phyloP scores from a whole-genome alignment of 2,113 vertebrate genomes.

The Elephantulus edwardii region DNA sequence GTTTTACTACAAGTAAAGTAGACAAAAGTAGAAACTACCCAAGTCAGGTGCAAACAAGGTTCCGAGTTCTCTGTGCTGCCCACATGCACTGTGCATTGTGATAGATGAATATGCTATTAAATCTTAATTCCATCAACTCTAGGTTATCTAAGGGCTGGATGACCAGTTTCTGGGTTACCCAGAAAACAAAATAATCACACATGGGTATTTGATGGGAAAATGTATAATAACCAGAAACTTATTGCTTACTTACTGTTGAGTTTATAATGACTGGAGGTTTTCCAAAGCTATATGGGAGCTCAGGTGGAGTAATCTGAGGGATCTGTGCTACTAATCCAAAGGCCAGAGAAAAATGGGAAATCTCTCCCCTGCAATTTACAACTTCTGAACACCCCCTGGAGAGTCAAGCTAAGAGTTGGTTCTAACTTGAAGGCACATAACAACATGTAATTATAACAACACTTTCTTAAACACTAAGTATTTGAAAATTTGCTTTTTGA shows the following conservation, averaged over 20 bases:
- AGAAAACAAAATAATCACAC: not conserved
- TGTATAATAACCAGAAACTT: not conserved
- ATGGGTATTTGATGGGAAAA: not conserved
- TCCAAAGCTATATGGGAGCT: too few species aligned
- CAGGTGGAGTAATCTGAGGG: too few species aligned
- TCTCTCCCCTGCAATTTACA: too few species aligned
- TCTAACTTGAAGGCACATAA: too few species aligned
- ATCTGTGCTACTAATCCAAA: too few species aligned
- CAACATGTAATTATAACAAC: not conserved
- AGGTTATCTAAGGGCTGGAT: not conserved
- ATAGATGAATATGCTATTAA: not conserved
- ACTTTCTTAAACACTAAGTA: not conserved
- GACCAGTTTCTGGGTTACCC: not conserved
- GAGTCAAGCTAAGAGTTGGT: too few species aligned
- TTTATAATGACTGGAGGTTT: not conserved
- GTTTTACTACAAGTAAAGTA: not conserved
- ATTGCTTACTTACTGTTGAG: not conserved
- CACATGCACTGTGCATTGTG: not conserved
- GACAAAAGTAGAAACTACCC: not conserved
- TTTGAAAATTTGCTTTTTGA: constrained; percentile 12
- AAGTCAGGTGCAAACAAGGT: not conserved
- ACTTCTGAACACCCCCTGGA: too few species aligned
- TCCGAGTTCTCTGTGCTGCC: not conserved
- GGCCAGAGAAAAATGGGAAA: too few species aligned
- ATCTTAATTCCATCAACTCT: not conserved